phyloP scores from a whole-genome alignment of 1,140 invertebrate genomes.

The Orchesella cincta region DNA sequence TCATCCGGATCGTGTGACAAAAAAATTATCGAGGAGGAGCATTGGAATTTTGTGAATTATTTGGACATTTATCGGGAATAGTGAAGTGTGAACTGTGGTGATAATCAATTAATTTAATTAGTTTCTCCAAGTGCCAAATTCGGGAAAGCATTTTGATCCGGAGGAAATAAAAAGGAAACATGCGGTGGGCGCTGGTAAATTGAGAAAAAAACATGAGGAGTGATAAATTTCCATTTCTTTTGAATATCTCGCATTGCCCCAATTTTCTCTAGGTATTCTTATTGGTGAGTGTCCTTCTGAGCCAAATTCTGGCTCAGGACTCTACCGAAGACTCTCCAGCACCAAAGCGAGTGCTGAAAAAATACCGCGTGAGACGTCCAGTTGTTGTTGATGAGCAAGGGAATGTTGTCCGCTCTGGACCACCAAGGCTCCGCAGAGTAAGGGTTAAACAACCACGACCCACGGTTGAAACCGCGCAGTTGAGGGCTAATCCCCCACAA shows the following conservation, averaged over 20 bases:
- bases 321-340: constrained; percentile 44
- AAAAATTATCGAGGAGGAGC: background rate
- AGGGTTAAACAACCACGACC: constrained; percentile 42
- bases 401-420: constrained; percentile 27
- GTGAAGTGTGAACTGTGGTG: constrained; percentile 7
- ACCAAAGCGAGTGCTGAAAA: constrained; percentile 47
- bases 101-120: background rate
- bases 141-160: background rate
- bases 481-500: constrained; percentile 2
- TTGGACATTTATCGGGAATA: background rate
- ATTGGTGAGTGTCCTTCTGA: constrained; percentile 35
- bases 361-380: constrained; percentile 47
- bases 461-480: background rate
- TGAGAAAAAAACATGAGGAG: background rate
- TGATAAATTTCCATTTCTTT: background rate
- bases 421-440: constrained; percentile 41
- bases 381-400: constrained; percentile 44
- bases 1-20: constrained; percentile 24
- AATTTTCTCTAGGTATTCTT: constrained; percentile 31
- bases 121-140: background rate
- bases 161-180: constrained; percentile 7
- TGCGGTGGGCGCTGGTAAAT: constrained; percentile 37
- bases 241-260: too few species aligned
- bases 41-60: background rate
- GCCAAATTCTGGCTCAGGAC: constrained; percentile 39